Percentiles rank a stretch among this genome's conserved stretches.
Conservation (phyloP, 1,140 invertebrate genomes). For the Drosophila mayri region DNA sequence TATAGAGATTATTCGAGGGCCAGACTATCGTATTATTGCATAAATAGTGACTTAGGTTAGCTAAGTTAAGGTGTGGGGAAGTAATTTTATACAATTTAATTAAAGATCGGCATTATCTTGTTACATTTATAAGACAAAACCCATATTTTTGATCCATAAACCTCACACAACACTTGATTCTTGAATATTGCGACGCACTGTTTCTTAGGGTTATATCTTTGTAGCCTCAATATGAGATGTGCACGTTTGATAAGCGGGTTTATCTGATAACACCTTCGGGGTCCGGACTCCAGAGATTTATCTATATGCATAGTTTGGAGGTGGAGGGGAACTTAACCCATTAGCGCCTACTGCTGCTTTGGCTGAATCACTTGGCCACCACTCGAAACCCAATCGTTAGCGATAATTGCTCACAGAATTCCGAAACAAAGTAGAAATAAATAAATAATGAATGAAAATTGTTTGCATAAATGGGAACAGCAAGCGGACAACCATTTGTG, state of each 20-base stretch:
- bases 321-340: constrained; percentile 35
- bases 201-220: constrained; percentile 28
- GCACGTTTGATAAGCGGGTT: constrained; percentile 61
- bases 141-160: neutral
- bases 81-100: neutral
- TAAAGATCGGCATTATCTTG: neutral
- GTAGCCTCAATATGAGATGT: constrained; percentile 48
- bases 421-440: constrained; percentile 26
- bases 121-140: no score
- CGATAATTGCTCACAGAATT: constrained; percentile 24
- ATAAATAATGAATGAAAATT: constrained; percentile 44
- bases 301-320: constrained; percentile 54
- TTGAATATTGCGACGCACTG: constrained; percentile 48
- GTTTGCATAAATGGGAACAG: constrained; percentile 56
- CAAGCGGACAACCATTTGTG: constrained; percentile 49
- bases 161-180: constrained; percentile 3
- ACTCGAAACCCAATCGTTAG: constrained; percentile 7
- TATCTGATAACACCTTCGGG: constrained; percentile 64
- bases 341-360: constrained; percentile 5
- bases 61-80: no score
- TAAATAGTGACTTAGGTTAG: constrained; percentile 9
- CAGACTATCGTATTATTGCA: constrained; percentile 7
- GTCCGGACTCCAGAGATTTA: constrained; percentile 52
- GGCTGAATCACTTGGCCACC: constrained; percentile 17
- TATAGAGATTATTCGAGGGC: constrained; percentile 3